Evolutionary conservation across 2,113 vertebrate genomes (phyloP).

Genomic region (Ondatra zibethicus): DNA sequence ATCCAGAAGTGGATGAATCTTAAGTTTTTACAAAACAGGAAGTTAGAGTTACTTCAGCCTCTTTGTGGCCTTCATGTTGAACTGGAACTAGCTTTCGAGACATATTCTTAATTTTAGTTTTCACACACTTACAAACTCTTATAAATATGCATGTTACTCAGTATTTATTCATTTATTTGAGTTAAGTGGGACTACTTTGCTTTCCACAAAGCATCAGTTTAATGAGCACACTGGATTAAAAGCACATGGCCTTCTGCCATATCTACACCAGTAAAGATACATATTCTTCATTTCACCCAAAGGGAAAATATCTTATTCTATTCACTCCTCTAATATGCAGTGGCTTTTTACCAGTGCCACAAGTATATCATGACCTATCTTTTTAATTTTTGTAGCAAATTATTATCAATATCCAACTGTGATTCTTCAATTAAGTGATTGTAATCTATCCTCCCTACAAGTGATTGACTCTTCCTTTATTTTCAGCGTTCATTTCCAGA

Average conservation of each 20-base stretch:
- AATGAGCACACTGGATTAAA: not conserved
- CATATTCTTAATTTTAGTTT: not conserved
- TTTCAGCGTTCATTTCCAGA: not conserved
- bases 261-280: not conserved
- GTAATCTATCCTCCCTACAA: not conserved
- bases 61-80: too few relatives aligned
- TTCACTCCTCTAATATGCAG: not conserved
- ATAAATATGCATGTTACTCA: not conserved
- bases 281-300: not conserved
- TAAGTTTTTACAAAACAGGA: not conserved
- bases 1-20: not conserved
- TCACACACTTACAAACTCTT: not conserved
- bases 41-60: not conserved
- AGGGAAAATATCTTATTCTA: not conserved
- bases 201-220: not conserved
- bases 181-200: not conserved
- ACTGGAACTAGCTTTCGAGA: not conserved
- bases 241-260: accelerated
- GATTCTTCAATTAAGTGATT: not conserved
- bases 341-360: too few relatives aligned
- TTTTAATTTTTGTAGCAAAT: not conserved
- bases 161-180: not conserved
- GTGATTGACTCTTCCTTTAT: not conserved
- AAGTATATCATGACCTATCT: too few relatives aligned
- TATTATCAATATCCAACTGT: not conserved